Percentiles rank a stretch among this genome's conserved stretches.
Evolutionary conservation across 1,140 invertebrate genomes (phyloP).

Genomic region (Scaptomyza graminum): DNA sequence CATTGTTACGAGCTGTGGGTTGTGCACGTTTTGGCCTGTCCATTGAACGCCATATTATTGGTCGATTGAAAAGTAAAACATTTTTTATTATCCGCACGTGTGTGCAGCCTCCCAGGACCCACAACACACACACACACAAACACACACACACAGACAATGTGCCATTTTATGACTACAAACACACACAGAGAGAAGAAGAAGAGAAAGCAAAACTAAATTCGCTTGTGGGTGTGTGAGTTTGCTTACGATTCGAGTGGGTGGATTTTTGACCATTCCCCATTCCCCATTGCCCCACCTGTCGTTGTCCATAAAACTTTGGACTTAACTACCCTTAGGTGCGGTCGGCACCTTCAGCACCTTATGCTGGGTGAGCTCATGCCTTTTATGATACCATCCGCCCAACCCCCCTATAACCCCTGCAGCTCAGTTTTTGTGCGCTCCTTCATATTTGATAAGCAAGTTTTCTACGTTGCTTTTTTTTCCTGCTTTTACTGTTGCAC

Average conservation of each 20-base stretch:
- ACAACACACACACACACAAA: background rate
- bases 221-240: too few relatives aligned
- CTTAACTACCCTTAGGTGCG: slow-evolving; percentile 72
- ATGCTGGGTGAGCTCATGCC: slow-evolving; percentile 68
- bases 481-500: slow-evolving; percentile 64
- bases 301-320: slow-evolving; percentile 74
- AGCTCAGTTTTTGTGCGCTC: slow-evolving; percentile 66
- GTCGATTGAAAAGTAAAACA: slow-evolving; percentile 82
- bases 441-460: slow-evolving; percentile 81
- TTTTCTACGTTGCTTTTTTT: slow-evolving; percentile 42
- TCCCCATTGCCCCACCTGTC: slow-evolving; percentile 53
- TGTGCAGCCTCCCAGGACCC: slow-evolving; percentile 59
- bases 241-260: too few relatives aligned
- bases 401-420: background rate
- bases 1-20: slow-evolving; percentile 51
- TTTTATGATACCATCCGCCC: slow-evolving; percentile 65
- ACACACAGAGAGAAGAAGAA: slow-evolving; percentile 7
- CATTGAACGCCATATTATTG: slow-evolving; percentile 80
- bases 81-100: slow-evolving; percentile 80
- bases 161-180: slow-evolving; percentile 65
- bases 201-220: slow-evolving; percentile 38
- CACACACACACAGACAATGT: slow-evolving; percentile 42
- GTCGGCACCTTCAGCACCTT: slow-evolving; percentile 27
- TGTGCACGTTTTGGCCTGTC: slow-evolving; percentile 73
- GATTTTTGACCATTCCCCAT: background rate